Evolutionary conservation across 1,140 invertebrate species (phyloP), one percentile per base, ranked within the genome.

Genomic region (Tetragnatha versicolor): DNA sequence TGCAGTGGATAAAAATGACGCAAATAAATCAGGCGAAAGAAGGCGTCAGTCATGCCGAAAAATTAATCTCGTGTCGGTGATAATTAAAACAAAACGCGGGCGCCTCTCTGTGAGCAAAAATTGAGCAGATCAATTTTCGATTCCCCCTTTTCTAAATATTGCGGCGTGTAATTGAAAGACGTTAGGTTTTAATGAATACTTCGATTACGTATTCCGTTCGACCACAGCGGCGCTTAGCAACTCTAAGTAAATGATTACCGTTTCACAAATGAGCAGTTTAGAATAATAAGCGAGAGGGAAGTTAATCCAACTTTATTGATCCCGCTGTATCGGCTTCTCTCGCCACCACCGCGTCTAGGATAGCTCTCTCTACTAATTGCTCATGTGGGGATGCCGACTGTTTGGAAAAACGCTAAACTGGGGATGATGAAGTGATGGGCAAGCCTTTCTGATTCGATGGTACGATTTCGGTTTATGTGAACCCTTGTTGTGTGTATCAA

Each of bases 31-130:
- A 77, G 42, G 20, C 20, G 35, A 51, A 77, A 77, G 47, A 53
- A 77, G 12, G 73, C 73, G 73, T 77, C 73, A 77, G 45, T 77
- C 73, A 77, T 35, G 58, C 73, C 58, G 27, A 77, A 77, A 77
- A 77, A 77, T 77, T 77, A 77, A 77, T 77, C 73, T 77, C 73
- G 37, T 77, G 73, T 77, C 73, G 73, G 60, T 77, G 73, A 77
- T 77, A 77, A 77, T 77, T 77, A 77, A 77, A 77, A 77, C 61
- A 77, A 77, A 77, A 77, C 73, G 73, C 73, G 61, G 69, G 55
- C 51, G 69, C 69, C 58, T n/a, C n/a, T n/a, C n/a, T n/a, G n/a
- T 42, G 73, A 66, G 73, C 73, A 77, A 77, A 77, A 77, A 77
- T 77, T 77, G 73, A 66, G 47, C 25, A 65, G 73, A 77, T 77